These are phyloP conservation scores for Taurulus bubalis DNA, from an alignment of 2,113 vertebrate genomes.

Conservation along the genomic window DNA sequence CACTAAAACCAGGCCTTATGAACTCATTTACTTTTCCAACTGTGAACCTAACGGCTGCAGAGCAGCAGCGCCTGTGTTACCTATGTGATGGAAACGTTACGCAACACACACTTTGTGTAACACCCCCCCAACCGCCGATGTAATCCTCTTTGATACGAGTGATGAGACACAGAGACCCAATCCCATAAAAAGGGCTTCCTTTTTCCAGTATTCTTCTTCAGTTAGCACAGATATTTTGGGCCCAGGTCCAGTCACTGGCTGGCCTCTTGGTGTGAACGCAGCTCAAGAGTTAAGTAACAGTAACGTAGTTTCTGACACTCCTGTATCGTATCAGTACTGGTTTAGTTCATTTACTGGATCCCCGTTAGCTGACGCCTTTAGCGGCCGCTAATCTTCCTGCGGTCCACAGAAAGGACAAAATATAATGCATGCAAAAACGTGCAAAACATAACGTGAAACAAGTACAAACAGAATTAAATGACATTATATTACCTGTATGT, in stretches of 20 bases:
- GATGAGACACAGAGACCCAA: constrained; percentile 2
- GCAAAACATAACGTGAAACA: no score
- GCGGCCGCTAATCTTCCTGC: no score
- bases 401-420: no score
- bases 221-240: constrained; percentile 42
- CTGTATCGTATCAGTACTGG: no score
- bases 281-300: background rate
- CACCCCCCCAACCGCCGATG: constrained; percentile 16
- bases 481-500: no score
- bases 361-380: no score
- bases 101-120: background rate
- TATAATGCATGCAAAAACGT: no score
- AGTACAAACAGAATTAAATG: no score
- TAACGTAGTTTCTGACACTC: no score
- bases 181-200: constrained; percentile 38
- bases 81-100: no score
- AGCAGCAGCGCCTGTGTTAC: background rate
- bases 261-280: constrained; percentile 8
- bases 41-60: background rate
- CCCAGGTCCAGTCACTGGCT: constrained; percentile 9
- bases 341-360: no score
- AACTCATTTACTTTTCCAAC: background rate
- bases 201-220: constrained; percentile 23
- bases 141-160: constrained; percentile 58
- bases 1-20: constrained; percentile 11